Evolutionary conservation across 2,797 vertebrate species (phyloP), one percentile per base, ranked within the genome.

Genomic region (Spondyliosoma cantharus): DNA sequence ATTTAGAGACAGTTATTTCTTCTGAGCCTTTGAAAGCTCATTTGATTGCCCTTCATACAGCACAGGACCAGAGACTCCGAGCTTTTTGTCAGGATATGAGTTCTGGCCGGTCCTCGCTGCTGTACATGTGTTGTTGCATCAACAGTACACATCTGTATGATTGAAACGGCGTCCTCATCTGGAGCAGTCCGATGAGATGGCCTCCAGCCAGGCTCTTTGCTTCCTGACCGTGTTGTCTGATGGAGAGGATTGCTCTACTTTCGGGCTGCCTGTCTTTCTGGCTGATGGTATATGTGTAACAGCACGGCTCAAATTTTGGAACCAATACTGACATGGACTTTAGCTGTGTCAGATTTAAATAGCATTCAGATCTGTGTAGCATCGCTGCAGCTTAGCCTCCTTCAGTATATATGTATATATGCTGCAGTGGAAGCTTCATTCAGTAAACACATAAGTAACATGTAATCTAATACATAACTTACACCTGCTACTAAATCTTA

Each of bases 161-260:
- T 50, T 62, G 46, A 48, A 71, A 73, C 29, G 62, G 63, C 86
- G 42, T 86, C 71, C 57, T 86, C 60, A 88, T 88, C 69, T 82
- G 72, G 68, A 89, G 67, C 79, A 80, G 70, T 87, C 66, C 87
- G 82, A 91, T 92, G 82, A 93, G 74, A 91, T 91, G 90, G 90
- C 81, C 66, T 46, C 48, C 14, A 17, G 90, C 91, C 92, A 90
- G 81, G 37, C 76, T 71, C 75, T 78, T 75, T 85, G 76, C 71
- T 80, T 62, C 60, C 63, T 80, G 77, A 81, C 76, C 27, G 42
- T 85, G 65, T 82, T 90, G 85, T 84, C 73, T 75, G 68, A 82
- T 79, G 29, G 74, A 84, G 52, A 67, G 80, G 88, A 92, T 92
- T 89, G 88, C 63, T 89, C 83, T 78, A 78, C 87, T 90, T 90